Base-by-base conservation (phyloP, 2,797 vertebrate genomes). In the Poecilia velifera region DNA sequence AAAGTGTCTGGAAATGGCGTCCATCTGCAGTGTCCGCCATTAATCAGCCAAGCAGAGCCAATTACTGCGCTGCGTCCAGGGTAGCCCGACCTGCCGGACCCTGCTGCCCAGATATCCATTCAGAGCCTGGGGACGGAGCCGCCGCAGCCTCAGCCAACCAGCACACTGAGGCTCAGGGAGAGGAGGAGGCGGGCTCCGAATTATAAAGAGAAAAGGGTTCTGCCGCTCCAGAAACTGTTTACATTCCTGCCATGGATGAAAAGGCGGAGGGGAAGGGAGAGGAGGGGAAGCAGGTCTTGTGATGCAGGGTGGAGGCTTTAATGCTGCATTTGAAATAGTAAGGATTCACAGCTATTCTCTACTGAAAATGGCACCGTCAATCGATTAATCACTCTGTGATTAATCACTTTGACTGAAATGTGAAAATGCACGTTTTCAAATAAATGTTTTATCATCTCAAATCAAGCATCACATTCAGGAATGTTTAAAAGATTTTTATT, bases 31-130 rank as follows among this genome's bases (percentile, higher is more conserved):
- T 89, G 91, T 93, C 90, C 91, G 82, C 89, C 90, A 93, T 95
- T 95, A 95, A 94, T 95, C 94, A 95, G 88, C 91, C 91, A 92
- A 93, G 92, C 90, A 90, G 84, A 94, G 92, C 89, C 93, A 95
- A 94, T 95, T 94, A 94, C 87, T 92, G 86, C 81, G 84, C 90
- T 71, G 87, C 86, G 85, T 89, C 90, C 87, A 86, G 81, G 88
- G 83, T 92, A 86, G 76, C 80, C 45, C 85, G 92, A 93, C 91
- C 94, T 72, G 71, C 87, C 91, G 91, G 95, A 93, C 91, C 85
- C 86, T 43, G 74, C 78, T 83, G 86, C 82, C 87, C 87, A 90
- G 86, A 91, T 88, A 87, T 89, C 87, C 90, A 91, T 91, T 88
- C 91, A 90, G 82, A 89, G 89, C 86, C 34, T 85, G 36, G 79